Percentiles rank a stretch among this genome's conserved stretches.
Evolutionary conservation across 2,113 vertebrate species (phyloP).

Genomic region (Laticauda laticaudata): DNA sequence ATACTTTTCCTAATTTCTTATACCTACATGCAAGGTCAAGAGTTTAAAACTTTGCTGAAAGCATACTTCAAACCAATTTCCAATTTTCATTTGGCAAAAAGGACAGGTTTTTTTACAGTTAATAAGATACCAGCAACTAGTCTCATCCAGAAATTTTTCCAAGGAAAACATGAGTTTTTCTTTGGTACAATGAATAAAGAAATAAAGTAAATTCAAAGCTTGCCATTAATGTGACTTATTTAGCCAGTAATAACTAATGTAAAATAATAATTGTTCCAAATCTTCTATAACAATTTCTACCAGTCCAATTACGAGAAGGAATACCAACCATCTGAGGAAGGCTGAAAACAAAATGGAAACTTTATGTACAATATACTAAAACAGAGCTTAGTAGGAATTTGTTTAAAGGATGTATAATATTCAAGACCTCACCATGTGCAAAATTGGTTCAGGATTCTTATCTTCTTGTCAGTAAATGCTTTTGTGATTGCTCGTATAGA

Average conservation of each 20-base stretch:
- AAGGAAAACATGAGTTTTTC: not conserved
- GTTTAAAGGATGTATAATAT: not conserved
- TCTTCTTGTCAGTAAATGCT: conserved; percentile 83
- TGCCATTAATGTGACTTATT: not conserved
- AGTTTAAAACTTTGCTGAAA: not conserved
- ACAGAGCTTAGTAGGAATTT: not conserved
- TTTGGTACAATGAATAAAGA: not conserved
- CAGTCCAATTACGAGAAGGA: not conserved
- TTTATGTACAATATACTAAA: not conserved
- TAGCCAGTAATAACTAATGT: not conserved
- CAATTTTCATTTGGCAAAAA: not conserved
- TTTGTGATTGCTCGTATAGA: conserved; percentile 87
- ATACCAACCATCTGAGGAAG: not conserved
- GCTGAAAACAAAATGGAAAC: not conserved
- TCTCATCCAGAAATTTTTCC: not conserved
- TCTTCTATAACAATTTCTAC: not conserved
- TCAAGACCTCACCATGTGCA: conserved; percentile 81
- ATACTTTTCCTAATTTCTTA: not conserved
- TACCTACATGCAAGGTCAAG: not conserved
- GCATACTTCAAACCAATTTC: not conserved
- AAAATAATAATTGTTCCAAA: not conserved
- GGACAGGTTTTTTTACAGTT: not conserved
- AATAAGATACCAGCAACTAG: not conserved
- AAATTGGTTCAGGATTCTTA: conserved; percentile 84
- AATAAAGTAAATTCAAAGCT: not conserved